Evolutionary conservation across 2,113 vertebrate genomes (phyloP).

Genomic region (Apus apus): DNA sequence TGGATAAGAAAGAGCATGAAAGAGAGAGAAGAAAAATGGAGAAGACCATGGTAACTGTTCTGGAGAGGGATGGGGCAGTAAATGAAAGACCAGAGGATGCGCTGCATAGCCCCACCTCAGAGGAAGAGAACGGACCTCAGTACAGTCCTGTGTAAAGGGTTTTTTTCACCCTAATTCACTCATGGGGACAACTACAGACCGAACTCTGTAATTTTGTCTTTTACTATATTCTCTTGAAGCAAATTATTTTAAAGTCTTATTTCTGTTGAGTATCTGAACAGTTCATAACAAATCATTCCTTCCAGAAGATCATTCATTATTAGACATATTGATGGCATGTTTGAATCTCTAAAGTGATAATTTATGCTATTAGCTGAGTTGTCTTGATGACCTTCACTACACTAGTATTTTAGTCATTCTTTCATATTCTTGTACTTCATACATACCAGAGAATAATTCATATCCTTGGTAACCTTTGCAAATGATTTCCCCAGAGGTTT

Average conservation of each 20-base stretch:
- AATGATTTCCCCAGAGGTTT: slow-evolving; percentile 80
- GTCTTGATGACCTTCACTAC: slow-evolving; percentile 74
- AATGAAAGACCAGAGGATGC: neutral
- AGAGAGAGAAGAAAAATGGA: neutral
- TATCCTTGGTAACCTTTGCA: slow-evolving; percentile 81
- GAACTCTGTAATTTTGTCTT: slow-evolving; percentile 30
- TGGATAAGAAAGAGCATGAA: neutral
- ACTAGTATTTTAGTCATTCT: slow-evolving; percentile 73
- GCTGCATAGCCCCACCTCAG: neutral
- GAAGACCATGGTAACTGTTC: neutral
- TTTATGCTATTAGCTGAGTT: slow-evolving; percentile 68
- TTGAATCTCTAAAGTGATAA: slow-evolving; percentile 73
- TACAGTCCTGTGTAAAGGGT: neutral
- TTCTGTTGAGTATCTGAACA: slow-evolving; percentile 61
- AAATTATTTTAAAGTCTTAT: slow-evolving; percentile 59
- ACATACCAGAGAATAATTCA: slow-evolving; percentile 77
- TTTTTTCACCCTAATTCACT: neutral
- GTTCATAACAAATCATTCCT: slow-evolving; percentile 68
- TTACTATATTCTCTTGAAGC: slow-evolving; percentile 22
- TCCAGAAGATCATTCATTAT: slow-evolving; percentile 64
- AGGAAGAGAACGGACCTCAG: neutral
- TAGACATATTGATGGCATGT: slow-evolving; percentile 68
- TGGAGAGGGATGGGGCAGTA: neutral
- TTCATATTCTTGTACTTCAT: slow-evolving; percentile 69
- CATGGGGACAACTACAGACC: neutral